These are phyloP conservation scores for Drosophila greeni DNA, from an alignment of 2,888 invertebrate species.

Conservation along the genomic window DNA sequence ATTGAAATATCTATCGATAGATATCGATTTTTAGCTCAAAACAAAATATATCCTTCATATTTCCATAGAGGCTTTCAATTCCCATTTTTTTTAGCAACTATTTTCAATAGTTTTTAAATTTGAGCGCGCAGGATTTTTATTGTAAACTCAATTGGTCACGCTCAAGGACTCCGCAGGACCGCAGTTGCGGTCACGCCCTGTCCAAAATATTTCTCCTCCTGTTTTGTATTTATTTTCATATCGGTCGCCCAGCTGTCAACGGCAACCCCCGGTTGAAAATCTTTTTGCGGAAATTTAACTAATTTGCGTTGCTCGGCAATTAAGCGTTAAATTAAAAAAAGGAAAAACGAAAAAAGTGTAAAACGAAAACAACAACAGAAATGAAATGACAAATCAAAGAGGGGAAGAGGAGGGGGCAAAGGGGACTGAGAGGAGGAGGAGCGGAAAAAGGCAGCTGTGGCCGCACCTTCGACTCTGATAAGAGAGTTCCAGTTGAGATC, in stretches of 20 bases:
- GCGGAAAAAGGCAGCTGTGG: slow-evolving; percentile 32
- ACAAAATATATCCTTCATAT: neutral
- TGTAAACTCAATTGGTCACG: slow-evolving; percentile 27
- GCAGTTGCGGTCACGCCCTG: slow-evolving; percentile 29
- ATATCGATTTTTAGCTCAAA: too few relatives aligned
- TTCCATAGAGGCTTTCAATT: neutral
- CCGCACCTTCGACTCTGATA: slow-evolving; percentile 45
- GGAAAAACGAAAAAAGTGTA: slow-evolving; percentile 3
- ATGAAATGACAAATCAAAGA: slow-evolving; percentile 36
- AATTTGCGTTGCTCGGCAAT: slow-evolving; percentile 36
- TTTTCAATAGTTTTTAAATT: slow-evolving; percentile 11
- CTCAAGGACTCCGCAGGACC: slow-evolving; percentile 30
- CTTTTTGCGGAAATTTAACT: slow-evolving; percentile 38
- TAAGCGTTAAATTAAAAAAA: slow-evolving; percentile 34
- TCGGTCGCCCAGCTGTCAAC: slow-evolving; percentile 33
- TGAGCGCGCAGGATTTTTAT: neutral
- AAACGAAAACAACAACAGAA: slow-evolving; percentile 23
- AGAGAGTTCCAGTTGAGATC: slow-evolving; percentile 45
- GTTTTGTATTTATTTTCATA: neutral
- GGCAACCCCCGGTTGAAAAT: slow-evolving; percentile 2
- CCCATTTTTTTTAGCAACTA: neutral
- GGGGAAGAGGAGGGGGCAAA: neutral
- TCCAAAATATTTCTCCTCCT: neutral
- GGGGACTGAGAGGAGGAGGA: neutral
- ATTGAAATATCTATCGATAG: neutral